These are phyloP conservation scores for Malurus alboscapulatus DNA, from an alignment of 2,113 vertebrate genomes.

Conservation along the genomic window DNA sequence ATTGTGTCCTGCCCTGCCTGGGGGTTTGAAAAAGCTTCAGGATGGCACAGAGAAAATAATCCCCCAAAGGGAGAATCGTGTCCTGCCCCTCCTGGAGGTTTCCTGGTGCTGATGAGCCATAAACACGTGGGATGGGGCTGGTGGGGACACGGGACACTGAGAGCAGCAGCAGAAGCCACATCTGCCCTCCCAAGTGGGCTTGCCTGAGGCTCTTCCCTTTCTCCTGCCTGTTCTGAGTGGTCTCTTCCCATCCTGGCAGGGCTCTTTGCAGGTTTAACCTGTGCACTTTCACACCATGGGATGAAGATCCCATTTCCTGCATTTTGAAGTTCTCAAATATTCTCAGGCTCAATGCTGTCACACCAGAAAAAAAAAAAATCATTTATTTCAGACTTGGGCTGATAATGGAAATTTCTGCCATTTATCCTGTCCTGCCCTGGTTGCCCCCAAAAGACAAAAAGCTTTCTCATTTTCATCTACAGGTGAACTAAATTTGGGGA, in stretches of 20 bases:
- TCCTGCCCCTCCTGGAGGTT: neutral
- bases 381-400: neutral
- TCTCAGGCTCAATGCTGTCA: neutral
- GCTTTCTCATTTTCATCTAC: neutral
- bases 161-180: neutral
- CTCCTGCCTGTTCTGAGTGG: neutral
- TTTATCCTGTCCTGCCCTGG: neutral
- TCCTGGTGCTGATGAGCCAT: accelerated
- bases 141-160: neutral
- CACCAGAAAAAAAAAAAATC: neutral
- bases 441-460: neutral
- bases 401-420: neutral
- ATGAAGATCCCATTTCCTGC: accelerated
- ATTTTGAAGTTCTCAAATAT: neutral
- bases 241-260: accelerated
- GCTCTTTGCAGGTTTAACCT: neutral
- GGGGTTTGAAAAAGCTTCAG: neutral
- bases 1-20: no score
- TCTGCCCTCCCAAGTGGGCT: neutral
- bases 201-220: neutral
- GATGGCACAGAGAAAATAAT: neutral
- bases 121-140: accelerated
- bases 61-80: neutral
- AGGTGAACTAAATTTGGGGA: neutral
- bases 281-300: accelerated